A percentile compares a stretch with the other conserved stretches of the same genome.
These are phyloP conservation scores for Eulemur mongoz DNA, from an alignment of 2,797 vertebrate species.

Conservation along the genomic window DNA sequence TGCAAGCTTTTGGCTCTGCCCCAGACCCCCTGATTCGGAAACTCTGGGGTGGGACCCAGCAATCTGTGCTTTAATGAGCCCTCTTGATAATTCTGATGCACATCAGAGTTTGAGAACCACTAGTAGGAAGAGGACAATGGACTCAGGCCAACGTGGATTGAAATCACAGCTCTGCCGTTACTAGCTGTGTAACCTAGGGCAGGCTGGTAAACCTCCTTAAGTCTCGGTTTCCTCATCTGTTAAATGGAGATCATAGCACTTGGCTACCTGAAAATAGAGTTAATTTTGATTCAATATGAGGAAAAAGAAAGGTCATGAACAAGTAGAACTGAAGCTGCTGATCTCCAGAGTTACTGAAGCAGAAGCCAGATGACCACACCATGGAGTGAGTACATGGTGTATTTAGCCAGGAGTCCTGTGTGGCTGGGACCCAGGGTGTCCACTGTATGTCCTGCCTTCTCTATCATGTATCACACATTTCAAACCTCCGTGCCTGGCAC, in stretches of 20 bases:
- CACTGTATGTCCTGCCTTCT: background rate
- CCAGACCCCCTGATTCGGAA: background rate
- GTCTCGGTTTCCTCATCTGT: conserved; percentile 14
- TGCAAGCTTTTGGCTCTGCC: background rate
- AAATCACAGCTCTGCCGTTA: background rate
- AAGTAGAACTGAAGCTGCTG: background rate
- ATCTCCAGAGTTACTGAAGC: background rate
- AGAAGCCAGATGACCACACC: background rate
- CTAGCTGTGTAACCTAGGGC: background rate
- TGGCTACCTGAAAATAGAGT: background rate
- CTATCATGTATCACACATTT: background rate
- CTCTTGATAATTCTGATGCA: background rate
- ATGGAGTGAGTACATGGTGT: background rate
- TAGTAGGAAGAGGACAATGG: background rate
- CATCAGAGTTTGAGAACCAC: conserved; percentile 14
- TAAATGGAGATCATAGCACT: background rate
- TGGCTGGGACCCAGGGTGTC: background rate
- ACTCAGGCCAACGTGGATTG: background rate
- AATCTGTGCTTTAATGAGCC: background rate
- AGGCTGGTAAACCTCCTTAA: background rate
- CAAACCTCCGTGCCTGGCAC: background rate
- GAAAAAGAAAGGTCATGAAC: background rate
- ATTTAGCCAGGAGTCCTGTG: background rate
- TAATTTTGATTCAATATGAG: background rate
- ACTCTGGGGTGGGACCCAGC: background rate